A percentile compares a stretch with the other conserved stretches of the same genome.
These are phyloP conservation scores for Caenorhabditis virilis DNA, from an alignment of 2,888 invertebrate species.

Conservation along the genomic window DNA sequence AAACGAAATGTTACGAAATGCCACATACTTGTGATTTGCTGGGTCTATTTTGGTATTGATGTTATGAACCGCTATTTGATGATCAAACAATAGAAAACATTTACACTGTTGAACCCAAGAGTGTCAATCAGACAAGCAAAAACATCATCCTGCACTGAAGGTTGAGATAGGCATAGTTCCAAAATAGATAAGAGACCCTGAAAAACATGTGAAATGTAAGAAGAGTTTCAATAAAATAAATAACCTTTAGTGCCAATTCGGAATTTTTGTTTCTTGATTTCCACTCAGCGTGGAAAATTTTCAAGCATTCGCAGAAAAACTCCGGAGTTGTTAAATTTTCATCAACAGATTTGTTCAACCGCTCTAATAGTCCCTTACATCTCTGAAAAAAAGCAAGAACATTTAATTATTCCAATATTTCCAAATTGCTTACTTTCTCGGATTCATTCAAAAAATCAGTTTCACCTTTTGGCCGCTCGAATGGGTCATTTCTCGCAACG, in stretches of 20 bases:
- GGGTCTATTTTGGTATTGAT: not conserved
- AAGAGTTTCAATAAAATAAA: not conserved
- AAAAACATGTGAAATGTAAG: constrained; percentile 5
- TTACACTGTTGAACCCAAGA: constrained; percentile 58
- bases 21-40: not conserved
- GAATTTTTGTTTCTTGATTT: constrained; percentile 47
- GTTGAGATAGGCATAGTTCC: constrained; percentile 55
- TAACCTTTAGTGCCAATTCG: constrained; percentile 54
- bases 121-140: constrained; percentile 52
- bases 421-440: constrained; percentile 10
- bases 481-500: constrained; percentile 12
- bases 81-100: not conserved
- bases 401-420: not conserved
- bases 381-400: constrained; percentile 8
- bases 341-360: constrained; percentile 18
- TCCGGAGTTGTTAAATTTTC: constrained; percentile 6
- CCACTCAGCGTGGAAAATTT: constrained; percentile 42
- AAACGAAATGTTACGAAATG: not conserved
- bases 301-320: constrained; percentile 13
- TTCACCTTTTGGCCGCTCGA: constrained; percentile 23
- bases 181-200: constrained; percentile 58
- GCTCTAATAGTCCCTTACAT: constrained; percentile 17
- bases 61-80: not conserved
- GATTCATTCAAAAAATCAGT: constrained; percentile 14
- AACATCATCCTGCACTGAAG: constrained; percentile 36